Percentiles rank a stretch among this genome's conserved stretches.
Evolutionary conservation across 2,797 vertebrate genomes (phyloP).

Genomic region (Bradypodion ventrale): DNA sequence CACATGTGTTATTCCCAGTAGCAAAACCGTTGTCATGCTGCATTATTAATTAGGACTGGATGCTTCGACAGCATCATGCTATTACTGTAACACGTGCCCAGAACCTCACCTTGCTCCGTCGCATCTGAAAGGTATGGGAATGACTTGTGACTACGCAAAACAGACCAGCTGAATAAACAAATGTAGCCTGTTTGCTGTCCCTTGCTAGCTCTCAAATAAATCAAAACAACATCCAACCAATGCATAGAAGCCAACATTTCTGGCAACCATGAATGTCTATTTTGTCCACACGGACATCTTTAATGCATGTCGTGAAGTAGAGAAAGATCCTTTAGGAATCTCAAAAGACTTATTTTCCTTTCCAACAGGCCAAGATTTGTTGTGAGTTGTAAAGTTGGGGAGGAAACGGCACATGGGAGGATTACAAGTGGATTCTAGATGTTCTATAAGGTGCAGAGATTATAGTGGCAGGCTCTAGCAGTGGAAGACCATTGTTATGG

Average conservation of each 20-base stretch:
- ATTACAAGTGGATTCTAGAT: neutral
- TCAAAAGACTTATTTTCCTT: neutral
- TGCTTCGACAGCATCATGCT: neutral
- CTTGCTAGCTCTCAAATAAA: neutral
- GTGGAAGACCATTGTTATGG: neutral
- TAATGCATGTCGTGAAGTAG: constrained; percentile 1
- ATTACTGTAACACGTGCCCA: neutral
- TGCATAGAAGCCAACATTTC: neutral
- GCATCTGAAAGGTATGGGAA: neutral
- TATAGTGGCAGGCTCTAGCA: neutral
- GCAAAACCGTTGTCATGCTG: too few species aligned
- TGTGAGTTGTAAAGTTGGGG: neutral
- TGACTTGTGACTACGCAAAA: too few species aligned
- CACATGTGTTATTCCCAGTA: too few species aligned
- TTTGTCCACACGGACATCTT: neutral
- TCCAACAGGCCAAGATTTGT: neutral
- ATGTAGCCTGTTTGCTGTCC: too few species aligned
- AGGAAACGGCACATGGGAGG: neutral
- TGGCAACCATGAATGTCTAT: neutral
- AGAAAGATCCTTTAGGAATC: constrained; percentile 6
- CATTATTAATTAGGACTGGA: neutral
- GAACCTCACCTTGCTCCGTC: neutral
- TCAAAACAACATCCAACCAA: rapidly evolving
- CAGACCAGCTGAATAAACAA: too few species aligned
- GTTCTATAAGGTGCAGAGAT: constrained; percentile 10